A percentile compares a stretch with the other conserved stretches of the same genome.
These are phyloP conservation scores for Calypte anna DNA, from an alignment of 2,113 vertebrate genomes.

Conservation along the genomic window DNA sequence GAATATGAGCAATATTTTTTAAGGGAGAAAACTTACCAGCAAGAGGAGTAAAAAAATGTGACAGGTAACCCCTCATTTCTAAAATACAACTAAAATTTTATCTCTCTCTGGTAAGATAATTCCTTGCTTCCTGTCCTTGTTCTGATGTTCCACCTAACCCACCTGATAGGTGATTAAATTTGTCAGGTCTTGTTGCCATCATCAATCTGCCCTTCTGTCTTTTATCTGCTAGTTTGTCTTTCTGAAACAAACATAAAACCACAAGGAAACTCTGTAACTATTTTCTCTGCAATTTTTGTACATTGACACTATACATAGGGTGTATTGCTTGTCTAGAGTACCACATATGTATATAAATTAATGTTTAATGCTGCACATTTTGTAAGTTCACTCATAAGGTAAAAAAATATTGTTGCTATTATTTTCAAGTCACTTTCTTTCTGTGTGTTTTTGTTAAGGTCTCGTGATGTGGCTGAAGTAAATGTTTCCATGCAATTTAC, in stretches of 20 bases:
- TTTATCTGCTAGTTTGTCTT: background rate
- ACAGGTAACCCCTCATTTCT: background rate
- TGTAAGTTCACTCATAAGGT: background rate
- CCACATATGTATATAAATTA: background rate
- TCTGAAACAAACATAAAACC: background rate
- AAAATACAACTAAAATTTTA: background rate
- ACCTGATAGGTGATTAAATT: background rate
- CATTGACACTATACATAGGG: background rate
- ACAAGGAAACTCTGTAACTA: background rate
- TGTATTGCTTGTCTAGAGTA: background rate
- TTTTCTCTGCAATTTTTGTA: background rate
- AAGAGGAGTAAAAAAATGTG: background rate
- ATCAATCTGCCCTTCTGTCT: background rate
- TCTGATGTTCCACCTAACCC: background rate
- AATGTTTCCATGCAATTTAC: slow-evolving; percentile 85
- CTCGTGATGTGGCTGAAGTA: slow-evolving; percentile 93
- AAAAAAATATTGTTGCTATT: background rate
- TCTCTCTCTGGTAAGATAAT: background rate
- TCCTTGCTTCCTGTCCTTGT: background rate
- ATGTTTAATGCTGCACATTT: background rate
- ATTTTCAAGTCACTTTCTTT: background rate
- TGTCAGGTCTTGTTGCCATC: background rate
- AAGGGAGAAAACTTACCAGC: background rate
- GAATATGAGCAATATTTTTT: background rate
- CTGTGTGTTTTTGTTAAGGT: slow-evolving; percentile 77